Percentiles rank a stretch among this genome's conserved stretches.
These are phyloP conservation scores for Sciurus carolinensis DNA, from an alignment of 2,797 vertebrate genomes.

Conservation along the genomic window DNA sequence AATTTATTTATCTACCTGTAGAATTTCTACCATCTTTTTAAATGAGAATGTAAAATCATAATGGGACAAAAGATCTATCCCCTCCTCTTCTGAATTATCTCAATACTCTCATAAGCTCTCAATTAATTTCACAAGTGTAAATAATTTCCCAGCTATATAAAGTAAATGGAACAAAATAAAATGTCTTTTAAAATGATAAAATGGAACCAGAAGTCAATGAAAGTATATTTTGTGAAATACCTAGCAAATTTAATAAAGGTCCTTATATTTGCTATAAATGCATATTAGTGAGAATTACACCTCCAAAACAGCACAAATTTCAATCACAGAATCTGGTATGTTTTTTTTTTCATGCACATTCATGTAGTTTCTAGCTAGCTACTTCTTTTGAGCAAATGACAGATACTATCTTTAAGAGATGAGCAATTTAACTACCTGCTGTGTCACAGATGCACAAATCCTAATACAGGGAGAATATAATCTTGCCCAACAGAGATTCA, in stretches of 20 bases:
- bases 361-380: slow-evolving; percentile 69
- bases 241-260: neutral
- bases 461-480: slow-evolving; percentile 57
- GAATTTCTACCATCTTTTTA: neutral
- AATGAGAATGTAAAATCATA: neutral
- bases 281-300: neutral
- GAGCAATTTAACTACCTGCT: slow-evolving; percentile 63
- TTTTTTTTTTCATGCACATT: slow-evolving; percentile 32
- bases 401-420: slow-evolving; percentile 49
- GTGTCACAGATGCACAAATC: slow-evolving; percentile 63
- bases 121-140: neutral
- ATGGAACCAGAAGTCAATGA: neutral
- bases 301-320: neutral
- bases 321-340: neutral
- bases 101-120: neutral
- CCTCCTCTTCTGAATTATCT: neutral
- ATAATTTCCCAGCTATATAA: neutral
- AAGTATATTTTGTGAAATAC: neutral
- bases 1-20: neutral
- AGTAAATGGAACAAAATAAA: neutral
- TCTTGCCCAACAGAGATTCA: slow-evolving; percentile 58
- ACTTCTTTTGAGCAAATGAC: slow-evolving; percentile 54
- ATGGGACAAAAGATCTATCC: neutral
- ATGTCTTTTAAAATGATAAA: neutral
- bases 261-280: slow-evolving; percentile 25